Base-by-base conservation (phyloP, 2,113 vertebrate genomes). In the Platichthys flesus region DNA sequence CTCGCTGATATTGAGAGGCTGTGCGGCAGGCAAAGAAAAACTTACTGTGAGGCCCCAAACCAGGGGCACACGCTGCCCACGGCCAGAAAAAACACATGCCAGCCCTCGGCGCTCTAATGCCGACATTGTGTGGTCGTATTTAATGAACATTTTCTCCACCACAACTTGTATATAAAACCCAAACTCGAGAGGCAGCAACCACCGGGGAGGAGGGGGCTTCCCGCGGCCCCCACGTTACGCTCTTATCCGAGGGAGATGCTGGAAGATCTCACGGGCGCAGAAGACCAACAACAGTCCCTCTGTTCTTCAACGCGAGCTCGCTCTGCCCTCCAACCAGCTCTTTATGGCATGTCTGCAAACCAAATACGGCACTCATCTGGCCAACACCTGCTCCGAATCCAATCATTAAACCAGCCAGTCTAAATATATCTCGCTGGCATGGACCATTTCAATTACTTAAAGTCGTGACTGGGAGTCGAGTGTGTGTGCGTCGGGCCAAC, bases 351-450 rank as follows among this genome's bases (percentile, higher is more conserved):
- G 86, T 90, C 88, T 90, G 82, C 77, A 73, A 85, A 77, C 89
- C 89, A 90, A 91, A 92, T 87, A 90, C 78, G 85, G 86, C 71
- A 72, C 79, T 90, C 90, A 92, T 93, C 88, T 93, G 92, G 91
- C 86, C 79, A 76, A 90, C 91, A 90, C 92, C 90, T 91, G 92
- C 85, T 79, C 79, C 77, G 79, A 82, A 92, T 91, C 81, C 86
- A 89, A 93, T 90, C 86, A 91, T 90, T 90, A 88, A 91, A 90
- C 54, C 85, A 64, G 78, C 89, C 54, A 79, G 86, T 90, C 81
- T 83, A 90, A 91, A 91, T 90, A 87, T 86, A 90, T 90, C 80
- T 78, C 51, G 62, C 85, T 85, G 76, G 80, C 72, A 76, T 80
- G 83, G 57, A 73, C 80, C 70, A 83, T 79, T 90, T 89, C 74